phyloP scores from a whole-genome alignment of 2,888 invertebrate genomes.

The Nezara viridula region DNA sequence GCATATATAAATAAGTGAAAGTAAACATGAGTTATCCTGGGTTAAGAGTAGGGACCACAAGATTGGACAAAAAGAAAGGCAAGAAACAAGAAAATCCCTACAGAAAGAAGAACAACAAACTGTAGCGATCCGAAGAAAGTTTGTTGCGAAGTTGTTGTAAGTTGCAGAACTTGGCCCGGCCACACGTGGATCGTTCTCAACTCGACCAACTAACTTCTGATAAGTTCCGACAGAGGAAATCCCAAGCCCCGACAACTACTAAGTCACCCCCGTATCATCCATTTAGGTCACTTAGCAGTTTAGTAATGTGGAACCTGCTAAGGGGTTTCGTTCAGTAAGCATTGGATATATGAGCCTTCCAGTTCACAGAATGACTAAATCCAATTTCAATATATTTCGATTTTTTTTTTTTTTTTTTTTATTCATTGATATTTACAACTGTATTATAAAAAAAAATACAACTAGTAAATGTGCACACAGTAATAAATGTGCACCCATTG shows the following conservation, averaged over 20 bases:
- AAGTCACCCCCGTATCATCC: not conserved
- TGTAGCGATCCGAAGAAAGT: slow-evolving; percentile 12
- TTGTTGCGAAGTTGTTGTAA: not conserved
- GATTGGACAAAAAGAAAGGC: not conserved
- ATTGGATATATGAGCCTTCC: too few relatives aligned
- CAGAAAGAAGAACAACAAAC: not conserved
- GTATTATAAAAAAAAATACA: too few relatives aligned
- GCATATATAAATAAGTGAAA: too few relatives aligned
- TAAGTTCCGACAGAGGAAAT: not conserved
- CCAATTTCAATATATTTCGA: too few relatives aligned
- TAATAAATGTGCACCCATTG: too few relatives aligned
- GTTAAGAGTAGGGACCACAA: not conserved
- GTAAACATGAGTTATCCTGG: too few relatives aligned
- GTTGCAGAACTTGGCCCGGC: not conserved
- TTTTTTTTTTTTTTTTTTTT: too few relatives aligned
- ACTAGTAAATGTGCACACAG: too few relatives aligned
- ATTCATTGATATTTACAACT: too few relatives aligned
- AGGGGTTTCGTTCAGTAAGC: too few relatives aligned
- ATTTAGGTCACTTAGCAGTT: not conserved
- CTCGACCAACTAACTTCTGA: not conserved
- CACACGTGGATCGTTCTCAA: not conserved
- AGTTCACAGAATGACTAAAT: too few relatives aligned
- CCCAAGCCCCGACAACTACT: not conserved
- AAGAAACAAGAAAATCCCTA: not conserved
- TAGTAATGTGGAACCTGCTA: not conserved